phyloP scores from a whole-genome alignment of 2,888 invertebrate genomes.

The Teleogryllus oceanicus region DNA sequence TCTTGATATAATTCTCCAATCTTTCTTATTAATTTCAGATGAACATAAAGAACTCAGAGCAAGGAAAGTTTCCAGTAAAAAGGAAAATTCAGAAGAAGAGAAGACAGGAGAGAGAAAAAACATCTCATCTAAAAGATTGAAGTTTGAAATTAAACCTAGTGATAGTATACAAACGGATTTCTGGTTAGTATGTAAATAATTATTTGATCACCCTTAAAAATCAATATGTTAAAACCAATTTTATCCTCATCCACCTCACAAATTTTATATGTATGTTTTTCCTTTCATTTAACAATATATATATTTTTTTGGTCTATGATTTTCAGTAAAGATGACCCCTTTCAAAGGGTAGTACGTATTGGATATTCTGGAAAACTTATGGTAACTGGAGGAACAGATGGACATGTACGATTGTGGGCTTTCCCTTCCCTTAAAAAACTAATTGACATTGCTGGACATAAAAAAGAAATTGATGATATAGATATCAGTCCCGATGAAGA shows the following conservation, averaged over 20 bases:
- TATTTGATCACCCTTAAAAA: slow-evolving; percentile 35
- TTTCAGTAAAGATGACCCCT: slow-evolving; percentile 62
- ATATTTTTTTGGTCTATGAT: not conserved
- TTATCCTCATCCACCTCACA: not conserved
- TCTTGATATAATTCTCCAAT: too few species aligned
- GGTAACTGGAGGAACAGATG: slow-evolving; percentile 90
- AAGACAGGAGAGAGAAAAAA: slow-evolving; percentile 29
- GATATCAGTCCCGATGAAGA: slow-evolving; percentile 82
- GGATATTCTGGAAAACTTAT: slow-evolving; percentile 73
- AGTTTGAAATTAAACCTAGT: slow-evolving; percentile 61
- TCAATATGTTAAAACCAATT: not conserved
- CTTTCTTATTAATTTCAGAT: not conserved
- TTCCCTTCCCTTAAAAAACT: slow-evolving; percentile 75
- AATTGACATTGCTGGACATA: slow-evolving; percentile 72
- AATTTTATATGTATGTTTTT: too few species aligned
- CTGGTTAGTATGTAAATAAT: slow-evolving; percentile 50
- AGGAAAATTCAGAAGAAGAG: slow-evolving; percentile 49
- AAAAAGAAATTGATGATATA: slow-evolving; percentile 89
- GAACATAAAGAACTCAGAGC: slow-evolving; percentile 42
- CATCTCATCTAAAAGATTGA: slow-evolving; percentile 40
- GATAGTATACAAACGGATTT: slow-evolving; percentile 86
- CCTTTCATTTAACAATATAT: too few species aligned
- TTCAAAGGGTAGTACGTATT: slow-evolving; percentile 82
- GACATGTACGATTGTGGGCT: slow-evolving; percentile 80
- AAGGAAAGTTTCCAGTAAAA: too few species aligned